Evolutionary conservation across 2,888 invertebrate species (phyloP), one percentile per base, ranked within the genome.

Genomic region (Sphaerophoria taeniata): DNA sequence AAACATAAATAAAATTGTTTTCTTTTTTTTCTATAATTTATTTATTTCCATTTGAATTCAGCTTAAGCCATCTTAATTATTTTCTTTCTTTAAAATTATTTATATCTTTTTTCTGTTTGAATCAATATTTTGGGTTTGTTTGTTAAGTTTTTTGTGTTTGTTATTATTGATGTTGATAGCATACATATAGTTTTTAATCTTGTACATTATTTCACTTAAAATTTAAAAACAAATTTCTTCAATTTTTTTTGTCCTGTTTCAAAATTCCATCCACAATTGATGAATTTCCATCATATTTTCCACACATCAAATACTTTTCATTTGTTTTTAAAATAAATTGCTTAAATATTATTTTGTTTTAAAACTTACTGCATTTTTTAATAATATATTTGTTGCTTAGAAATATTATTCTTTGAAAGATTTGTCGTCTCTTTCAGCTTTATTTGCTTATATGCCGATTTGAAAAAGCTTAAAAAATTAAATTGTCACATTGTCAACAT

Each of bases 131-230:
- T 73, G 58, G 51, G 45, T 65, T 36, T 16, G 24, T 58, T 39
- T 43, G 11, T 43, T 39, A 31, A 51, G 51, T 45, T 31, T 1
- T 24, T 24, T 24, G 24, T 65, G 47, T 72, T 31, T 34, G 16
- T 36, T 69, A 33, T 43, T 43, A 12, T 43, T 43, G 43, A 11
- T 43, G 43, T 43, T 43, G 43, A 12, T 76, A 75, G 81, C 77
- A 76, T 76, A 76, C 72, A 76, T 36, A n/a, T 53, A 49, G n/a
- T 79, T 80, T 65, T 79, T 76, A 65, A 72, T 80, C 85, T 81
- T 81, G 85, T 81, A 85, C 81, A 85, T 80, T 65, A 76, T 80
- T 76, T 85, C 72, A 76, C 85, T 85, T 85, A 85, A 72, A 76
- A 61, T 75, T 80, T 75, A 84, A 79, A 83, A 84, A 78, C 74